Conservation (phyloP, 2,797 vertebrate genomes). For the Acrossocheilus fasciatus region DNA sequence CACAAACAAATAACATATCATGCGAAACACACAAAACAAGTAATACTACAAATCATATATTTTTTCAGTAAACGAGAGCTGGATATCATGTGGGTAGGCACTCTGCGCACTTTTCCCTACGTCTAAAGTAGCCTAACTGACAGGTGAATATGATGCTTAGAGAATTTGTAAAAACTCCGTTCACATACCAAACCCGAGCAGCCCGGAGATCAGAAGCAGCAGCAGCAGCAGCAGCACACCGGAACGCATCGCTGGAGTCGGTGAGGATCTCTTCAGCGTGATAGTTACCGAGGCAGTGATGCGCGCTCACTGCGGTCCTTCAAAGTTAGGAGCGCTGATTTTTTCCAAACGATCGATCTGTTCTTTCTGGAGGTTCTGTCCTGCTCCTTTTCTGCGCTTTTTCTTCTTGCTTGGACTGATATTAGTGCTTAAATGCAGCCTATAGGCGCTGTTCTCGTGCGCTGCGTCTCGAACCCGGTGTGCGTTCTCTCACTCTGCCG, state of each 20-base stretch:
- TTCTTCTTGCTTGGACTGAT: background rate
- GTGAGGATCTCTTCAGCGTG: constrained; percentile 10
- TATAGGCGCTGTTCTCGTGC: background rate
- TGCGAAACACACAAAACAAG: background rate
- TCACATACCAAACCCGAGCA: constrained; percentile 65
- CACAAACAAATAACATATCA: background rate
- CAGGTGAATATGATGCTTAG: constrained; percentile 29
- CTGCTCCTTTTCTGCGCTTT: background rate
- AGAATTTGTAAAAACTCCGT: constrained; percentile 20
- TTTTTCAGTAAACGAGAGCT: background rate
- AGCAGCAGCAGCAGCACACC: constrained; percentile 44
- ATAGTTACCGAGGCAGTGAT: background rate
- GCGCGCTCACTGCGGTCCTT: constrained; percentile 38
- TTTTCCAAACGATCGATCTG: background rate
- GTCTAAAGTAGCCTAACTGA: background rate
- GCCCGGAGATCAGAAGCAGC: constrained; percentile 57
- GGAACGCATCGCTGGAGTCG: constrained; percentile 59
- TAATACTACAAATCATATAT: background rate
- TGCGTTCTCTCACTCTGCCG: constrained; percentile 41
- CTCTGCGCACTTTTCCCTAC: constrained; percentile 12
- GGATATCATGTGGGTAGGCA: background rate
- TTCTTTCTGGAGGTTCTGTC: background rate
- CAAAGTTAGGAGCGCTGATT: constrained; percentile 38
- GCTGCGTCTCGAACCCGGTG: constrained; percentile 28
- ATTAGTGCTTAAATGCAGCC: background rate